Evolutionary conservation across 2,888 invertebrate species (phyloP).

Genomic region (Drosophila mayaguana): DNA sequence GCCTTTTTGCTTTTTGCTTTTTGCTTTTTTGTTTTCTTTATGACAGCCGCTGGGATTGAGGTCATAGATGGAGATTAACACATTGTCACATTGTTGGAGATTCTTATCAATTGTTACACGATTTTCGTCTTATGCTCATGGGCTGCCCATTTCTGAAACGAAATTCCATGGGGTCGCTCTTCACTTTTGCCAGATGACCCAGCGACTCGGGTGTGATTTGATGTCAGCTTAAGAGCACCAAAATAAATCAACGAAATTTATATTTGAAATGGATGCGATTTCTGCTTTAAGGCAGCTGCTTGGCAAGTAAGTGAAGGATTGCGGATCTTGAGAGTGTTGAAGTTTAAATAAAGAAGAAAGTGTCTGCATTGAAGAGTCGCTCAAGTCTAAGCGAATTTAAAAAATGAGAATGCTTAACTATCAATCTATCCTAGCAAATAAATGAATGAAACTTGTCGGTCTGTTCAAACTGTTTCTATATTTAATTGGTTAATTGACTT

Average conservation of each 20-base stretch:
- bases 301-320: neutral
- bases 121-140: constrained; percentile 64
- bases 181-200: constrained; percentile 36
- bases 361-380: neutral
- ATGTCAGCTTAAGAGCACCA: neutral
- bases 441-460: too few species aligned
- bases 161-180: constrained; percentile 22
- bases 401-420: too few species aligned
- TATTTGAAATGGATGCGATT: neutral
- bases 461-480: too few species aligned
- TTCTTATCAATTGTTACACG: constrained; percentile 74
- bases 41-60: constrained; percentile 65
- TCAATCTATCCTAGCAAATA: too few species aligned
- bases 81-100: constrained; percentile 69
- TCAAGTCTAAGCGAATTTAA: neutral
- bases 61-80: constrained; percentile 66
- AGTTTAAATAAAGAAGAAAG: neutral
- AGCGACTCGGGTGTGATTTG: neutral
- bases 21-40: constrained; percentile 17
- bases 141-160: constrained; percentile 15
- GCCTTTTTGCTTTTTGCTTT: constrained; percentile 35
- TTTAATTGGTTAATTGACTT: too few species aligned
- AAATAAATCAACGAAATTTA: neutral
- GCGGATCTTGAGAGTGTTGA: neutral
- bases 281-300: neutral